A percentile compares a stretch with the other conserved stretches of the same genome.
phyloP scores from a whole-genome alignment of 1,140 invertebrate genomes.

The Saccostrea glomerata region DNA sequence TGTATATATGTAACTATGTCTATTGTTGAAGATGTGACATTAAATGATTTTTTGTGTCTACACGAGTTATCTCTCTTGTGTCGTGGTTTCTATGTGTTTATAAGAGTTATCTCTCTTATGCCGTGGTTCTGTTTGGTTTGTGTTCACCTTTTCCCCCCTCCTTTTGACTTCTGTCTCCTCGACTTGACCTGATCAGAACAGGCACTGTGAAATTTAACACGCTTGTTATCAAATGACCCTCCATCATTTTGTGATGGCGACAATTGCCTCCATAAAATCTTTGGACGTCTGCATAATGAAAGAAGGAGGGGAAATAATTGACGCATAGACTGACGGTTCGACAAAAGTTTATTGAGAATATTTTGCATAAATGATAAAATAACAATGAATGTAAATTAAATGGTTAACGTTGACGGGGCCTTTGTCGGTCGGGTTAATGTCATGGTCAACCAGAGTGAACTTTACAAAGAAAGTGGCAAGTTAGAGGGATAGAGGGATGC shows the following conservation, averaged over 20 bases:
- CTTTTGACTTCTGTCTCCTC: not conserved
- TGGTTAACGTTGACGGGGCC: not conserved
- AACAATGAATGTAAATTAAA: not conserved
- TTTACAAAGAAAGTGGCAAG: not conserved
- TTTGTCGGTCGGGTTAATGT: not conserved
- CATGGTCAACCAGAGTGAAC: not conserved
- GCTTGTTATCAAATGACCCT: not conserved
- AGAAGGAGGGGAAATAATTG: not conserved
- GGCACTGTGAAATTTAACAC: not conserved
- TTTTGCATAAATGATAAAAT: conserved; percentile 23
- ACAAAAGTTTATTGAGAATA: not conserved
- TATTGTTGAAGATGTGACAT: too few species aligned
- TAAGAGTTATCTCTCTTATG: conserved; percentile 1
- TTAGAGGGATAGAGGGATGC: too few species aligned
- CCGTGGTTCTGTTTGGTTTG: not conserved
- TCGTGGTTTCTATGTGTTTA: not conserved
- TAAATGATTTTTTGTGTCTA: not conserved
- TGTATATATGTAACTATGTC: not conserved
- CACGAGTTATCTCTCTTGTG: not conserved
- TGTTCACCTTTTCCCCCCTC: not conserved
- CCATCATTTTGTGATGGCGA: conserved; percentile 11
- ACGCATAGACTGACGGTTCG: not conserved
- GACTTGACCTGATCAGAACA: conserved; percentile 1
- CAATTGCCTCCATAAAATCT: conserved; percentile 18
- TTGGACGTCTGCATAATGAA: not conserved